phyloP scores from a whole-genome alignment of 1,140 invertebrate species.

The Gryllus bimaculatus region DNA sequence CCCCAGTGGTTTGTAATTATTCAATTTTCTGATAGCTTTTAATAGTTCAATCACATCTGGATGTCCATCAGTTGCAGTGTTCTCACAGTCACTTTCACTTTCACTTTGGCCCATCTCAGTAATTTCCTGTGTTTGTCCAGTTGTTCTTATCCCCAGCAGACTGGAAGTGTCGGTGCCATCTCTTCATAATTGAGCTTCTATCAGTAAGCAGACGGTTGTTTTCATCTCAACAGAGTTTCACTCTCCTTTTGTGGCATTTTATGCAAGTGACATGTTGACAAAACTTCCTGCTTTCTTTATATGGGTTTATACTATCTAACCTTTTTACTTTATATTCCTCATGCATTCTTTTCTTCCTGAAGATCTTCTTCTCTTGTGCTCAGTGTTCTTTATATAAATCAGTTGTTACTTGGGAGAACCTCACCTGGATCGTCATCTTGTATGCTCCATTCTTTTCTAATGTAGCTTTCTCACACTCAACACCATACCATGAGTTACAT shows the following conservation, averaged over 20 bases:
- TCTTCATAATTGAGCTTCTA: not conserved
- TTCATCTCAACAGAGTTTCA: not conserved
- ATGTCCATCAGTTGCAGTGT: not conserved
- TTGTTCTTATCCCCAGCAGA: not conserved
- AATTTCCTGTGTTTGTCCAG: not conserved
- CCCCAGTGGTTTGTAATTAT: not conserved
- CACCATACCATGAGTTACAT: conserved; percentile 15
- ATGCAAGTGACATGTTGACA: not conserved
- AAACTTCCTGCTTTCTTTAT: not conserved
- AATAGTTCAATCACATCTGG: not conserved
- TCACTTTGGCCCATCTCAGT: not conserved
- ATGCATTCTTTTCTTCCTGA: not conserved
- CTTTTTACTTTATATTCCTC: not conserved
- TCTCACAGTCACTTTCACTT: not conserved
- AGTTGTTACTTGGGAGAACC: not conserved
- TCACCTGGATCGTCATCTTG: conserved; percentile 13
- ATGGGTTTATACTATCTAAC: not conserved
- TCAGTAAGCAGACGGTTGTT: not conserved
- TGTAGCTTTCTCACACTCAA: conserved; percentile 1
- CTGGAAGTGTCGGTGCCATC: not conserved
- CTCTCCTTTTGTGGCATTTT: not conserved
- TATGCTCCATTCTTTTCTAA: not conserved
- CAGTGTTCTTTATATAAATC: not conserved
- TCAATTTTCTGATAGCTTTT: not conserved
- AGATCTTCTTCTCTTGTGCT: not conserved